Conservation (phyloP, 2,888 invertebrate species). For the Amorpha juglandis region DNA sequence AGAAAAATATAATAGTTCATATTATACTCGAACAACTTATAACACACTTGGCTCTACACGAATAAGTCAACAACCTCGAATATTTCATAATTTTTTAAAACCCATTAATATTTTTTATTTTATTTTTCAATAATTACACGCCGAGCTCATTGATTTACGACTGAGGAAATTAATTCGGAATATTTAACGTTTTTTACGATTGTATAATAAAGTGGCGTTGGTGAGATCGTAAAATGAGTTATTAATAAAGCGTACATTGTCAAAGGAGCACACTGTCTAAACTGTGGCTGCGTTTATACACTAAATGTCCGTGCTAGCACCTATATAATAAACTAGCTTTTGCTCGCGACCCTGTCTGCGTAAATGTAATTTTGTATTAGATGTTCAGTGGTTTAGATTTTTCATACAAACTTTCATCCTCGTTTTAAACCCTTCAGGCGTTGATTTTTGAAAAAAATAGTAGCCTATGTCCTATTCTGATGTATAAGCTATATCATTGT, state of each 20-base stretch:
- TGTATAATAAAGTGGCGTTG: conserved; percentile 39
- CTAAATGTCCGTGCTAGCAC: neutral
- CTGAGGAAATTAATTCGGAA: conserved; percentile 33
- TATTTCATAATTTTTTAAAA: conserved; percentile 22
- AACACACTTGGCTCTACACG: neutral
- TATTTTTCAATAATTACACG: conserved; percentile 33
- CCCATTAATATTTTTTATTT: conserved; percentile 27
- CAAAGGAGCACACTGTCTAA: neutral
- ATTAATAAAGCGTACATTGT: conserved; percentile 20
- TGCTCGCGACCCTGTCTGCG: too few species aligned
- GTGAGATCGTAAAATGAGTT: conserved; percentile 16
- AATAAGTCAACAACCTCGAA: conserved; percentile 13
- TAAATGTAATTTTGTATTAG: too few species aligned
- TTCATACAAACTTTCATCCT: too few species aligned
- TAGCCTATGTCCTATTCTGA: too few species aligned
- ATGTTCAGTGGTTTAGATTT: too few species aligned
- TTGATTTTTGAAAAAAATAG: too few species aligned
- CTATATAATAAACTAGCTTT: too few species aligned
- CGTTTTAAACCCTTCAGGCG: too few species aligned
- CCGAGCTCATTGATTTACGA: conserved; percentile 34
- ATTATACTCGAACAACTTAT: too few species aligned
- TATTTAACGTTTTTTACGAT: conserved; percentile 32
- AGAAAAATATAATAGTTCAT: too few species aligned
- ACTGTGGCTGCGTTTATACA: neutral
- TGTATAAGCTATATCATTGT: too few species aligned